A percentile compares a stretch with the other conserved stretches of the same genome.
These are phyloP conservation scores for Mycteria americana DNA, from an alignment of 2,797 vertebrate genomes.

Conservation along the genomic window DNA sequence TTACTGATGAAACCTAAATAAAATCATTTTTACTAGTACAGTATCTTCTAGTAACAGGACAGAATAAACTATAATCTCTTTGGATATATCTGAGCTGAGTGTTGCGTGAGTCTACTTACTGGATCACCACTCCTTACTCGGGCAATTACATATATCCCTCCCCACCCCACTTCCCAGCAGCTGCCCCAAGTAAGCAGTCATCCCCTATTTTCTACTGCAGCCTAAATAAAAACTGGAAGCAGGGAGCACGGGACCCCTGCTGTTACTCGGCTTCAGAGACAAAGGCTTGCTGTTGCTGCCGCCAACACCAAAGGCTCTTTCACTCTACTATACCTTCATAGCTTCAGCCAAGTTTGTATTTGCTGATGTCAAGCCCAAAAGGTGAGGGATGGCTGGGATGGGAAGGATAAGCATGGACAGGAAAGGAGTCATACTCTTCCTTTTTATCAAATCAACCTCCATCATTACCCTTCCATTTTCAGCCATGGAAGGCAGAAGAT, in stretches of 20 bases:
- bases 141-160: not conserved
- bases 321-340: not conserved
- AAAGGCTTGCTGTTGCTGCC: not conserved
- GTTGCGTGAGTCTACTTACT: accelerated
- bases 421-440: not conserved
- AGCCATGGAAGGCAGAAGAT: not conserved
- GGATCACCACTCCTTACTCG: not conserved
- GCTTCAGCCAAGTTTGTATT: not conserved
- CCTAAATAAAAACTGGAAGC: not conserved
- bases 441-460: not conserved
- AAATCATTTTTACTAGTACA: not conserved
- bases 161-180: not conserved
- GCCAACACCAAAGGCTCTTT: not conserved
- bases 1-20: not conserved
- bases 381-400: not conserved
- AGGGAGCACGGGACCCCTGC: not conserved
- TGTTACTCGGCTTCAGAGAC: not conserved
- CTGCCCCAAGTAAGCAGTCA: not conserved
- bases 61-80: not conserved
- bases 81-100: not conserved
- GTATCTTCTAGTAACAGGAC: not conserved
- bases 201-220: not conserved
- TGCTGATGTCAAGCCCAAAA: not conserved
- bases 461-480: not conserved
- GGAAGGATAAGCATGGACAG: not conserved